Percentiles rank a stretch among this genome's conserved stretches.
Conservation (phyloP, 2,797 vertebrate genomes). For the Micromesistius poutassou region DNA sequence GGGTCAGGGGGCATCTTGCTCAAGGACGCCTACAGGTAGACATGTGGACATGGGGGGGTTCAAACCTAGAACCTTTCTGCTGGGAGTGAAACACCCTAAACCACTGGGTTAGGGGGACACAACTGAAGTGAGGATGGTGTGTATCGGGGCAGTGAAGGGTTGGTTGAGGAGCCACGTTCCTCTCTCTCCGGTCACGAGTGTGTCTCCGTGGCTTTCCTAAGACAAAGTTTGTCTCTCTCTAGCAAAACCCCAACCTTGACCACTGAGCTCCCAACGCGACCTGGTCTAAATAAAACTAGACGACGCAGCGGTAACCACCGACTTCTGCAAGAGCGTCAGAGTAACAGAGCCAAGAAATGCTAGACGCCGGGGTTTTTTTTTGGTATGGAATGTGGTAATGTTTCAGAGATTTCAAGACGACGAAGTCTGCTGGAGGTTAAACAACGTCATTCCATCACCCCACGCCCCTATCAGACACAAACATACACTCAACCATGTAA, state of each 20-base stretch:
- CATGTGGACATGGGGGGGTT: neutral
- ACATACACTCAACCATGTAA: neutral
- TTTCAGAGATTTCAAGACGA: neutral
- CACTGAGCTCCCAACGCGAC: conserved; percentile 26
- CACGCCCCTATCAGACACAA: neutral
- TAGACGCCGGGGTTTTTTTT: neutral
- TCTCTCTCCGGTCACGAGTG: conserved; percentile 68
- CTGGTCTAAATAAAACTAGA: conserved; percentile 35
- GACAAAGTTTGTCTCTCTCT: conserved; percentile 45
- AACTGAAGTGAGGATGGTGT: neutral
- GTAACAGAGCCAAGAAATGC: neutral
- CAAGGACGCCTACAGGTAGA: neutral
- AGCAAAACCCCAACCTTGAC: neutral
- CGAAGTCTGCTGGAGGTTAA: neutral
- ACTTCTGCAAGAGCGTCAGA: neutral
- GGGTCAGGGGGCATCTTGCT: no score
- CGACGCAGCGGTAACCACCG: neutral
- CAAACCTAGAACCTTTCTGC: no score
- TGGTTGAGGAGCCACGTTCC: conserved; percentile 63
- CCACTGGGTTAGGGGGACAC: neutral
- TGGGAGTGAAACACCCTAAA: no score
- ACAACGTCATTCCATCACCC: neutral
- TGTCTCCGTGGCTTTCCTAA: conserved; percentile 62
- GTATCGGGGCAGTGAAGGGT: conserved; percentile 20
- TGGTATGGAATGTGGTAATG: conserved; percentile 2